Conservation (phyloP, 2,113 vertebrate genomes). For the Onychostruthus taczanowskii region DNA sequence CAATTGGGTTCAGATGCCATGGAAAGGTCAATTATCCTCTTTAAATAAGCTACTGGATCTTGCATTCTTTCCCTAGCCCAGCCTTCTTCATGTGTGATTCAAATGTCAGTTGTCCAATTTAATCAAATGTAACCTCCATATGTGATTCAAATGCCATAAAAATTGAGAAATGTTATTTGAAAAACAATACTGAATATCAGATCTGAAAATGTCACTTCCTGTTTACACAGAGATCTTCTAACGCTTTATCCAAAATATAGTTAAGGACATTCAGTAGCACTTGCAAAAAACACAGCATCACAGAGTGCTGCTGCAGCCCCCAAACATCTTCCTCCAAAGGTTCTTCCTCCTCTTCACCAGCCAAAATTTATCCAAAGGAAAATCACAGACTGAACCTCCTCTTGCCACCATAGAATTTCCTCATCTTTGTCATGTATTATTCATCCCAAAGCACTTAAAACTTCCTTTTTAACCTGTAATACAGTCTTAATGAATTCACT, state of each 20-base stretch:
- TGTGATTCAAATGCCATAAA: background rate
- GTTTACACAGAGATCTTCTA: background rate
- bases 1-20: background rate
- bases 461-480: background rate
- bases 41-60: slow-evolving; percentile 2
- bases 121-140: background rate
- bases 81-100: background rate
- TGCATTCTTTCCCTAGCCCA: background rate
- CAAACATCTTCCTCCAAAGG: background rate
- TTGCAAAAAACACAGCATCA: background rate
- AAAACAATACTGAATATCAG: background rate
- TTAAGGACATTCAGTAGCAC: background rate
- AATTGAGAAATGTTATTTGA: background rate
- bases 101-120: slow-evolving; percentile 32
- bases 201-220: background rate
- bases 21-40: slow-evolving; percentile 32
- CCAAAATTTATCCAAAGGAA: background rate
- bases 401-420: background rate
- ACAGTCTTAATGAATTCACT: background rate
- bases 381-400: background rate
- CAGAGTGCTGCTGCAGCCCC: background rate
- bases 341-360: background rate
- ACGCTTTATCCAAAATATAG: background rate
- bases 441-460: background rate
- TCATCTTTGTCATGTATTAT: background rate